Evolutionary conservation across 2,888 invertebrate species (phyloP).

Genomic region (Machimus rusticus): DNA sequence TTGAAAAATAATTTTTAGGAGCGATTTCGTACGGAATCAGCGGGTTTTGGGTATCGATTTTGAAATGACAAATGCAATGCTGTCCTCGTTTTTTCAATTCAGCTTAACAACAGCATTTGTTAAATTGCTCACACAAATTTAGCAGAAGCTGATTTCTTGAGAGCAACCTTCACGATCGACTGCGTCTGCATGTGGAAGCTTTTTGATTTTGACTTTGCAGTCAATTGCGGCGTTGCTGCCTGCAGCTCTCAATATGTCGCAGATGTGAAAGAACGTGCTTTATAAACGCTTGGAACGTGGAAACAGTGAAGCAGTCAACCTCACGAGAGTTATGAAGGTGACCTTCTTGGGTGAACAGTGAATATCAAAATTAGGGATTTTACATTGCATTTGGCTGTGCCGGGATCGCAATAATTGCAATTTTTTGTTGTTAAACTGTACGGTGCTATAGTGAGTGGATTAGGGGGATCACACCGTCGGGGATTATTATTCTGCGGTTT

Average conservation of each 20-base stretch:
- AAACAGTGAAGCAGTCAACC: constrained; percentile 13
- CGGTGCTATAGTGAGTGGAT: not conserved
- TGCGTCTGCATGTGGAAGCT: not conserved
- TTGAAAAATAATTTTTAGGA: too few relatives aligned
- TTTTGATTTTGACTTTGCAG: not conserved
- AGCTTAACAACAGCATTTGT: not conserved
- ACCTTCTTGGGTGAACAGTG: constrained; percentile 42
- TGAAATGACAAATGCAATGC: too few relatives aligned
- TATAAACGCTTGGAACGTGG: not conserved
- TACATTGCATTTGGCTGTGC: not conserved
- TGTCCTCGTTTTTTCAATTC: too few relatives aligned
- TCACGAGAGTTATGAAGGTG: constrained; percentile 43
- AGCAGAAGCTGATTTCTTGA: not conserved
- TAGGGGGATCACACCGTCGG: constrained; percentile 8
- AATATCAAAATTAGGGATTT: not conserved
- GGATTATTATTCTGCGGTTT: not conserved
- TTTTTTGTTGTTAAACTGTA: not conserved
- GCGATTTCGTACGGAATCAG: too few relatives aligned
- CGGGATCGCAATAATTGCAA: not conserved
- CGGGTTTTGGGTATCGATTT: too few relatives aligned
- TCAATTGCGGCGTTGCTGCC: not conserved
- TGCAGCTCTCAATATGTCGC: not conserved
- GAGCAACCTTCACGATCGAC: not conserved
- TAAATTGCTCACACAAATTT: not conserved
- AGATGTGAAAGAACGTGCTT: not conserved